These are phyloP conservation scores for Arctopsyche grandis DNA, from an alignment of 1,140 invertebrate genomes.

Conservation along the genomic window DNA sequence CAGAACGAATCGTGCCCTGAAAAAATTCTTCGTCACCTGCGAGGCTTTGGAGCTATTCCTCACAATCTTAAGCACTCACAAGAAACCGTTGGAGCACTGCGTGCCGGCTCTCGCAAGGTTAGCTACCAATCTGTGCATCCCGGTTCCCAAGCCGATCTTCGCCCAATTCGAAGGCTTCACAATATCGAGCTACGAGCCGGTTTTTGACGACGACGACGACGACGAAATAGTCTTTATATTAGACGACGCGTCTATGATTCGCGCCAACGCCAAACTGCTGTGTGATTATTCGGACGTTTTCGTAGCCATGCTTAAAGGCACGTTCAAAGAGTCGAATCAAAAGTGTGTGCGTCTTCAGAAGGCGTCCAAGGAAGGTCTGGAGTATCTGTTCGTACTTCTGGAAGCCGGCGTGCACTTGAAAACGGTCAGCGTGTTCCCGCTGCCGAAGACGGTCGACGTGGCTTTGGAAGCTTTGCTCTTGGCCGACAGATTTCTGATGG, in stretches of 20 bases:
- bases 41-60: constrained; percentile 61
- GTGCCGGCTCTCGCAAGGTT: constrained; percentile 63
- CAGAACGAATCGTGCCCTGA: constrained; percentile 61
- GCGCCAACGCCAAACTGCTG: constrained; percentile 69
- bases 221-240: constrained; percentile 69
- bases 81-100: constrained; percentile 61
- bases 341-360: constrained; percentile 67
- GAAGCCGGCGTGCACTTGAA: constrained; percentile 61
- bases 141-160: constrained; percentile 63
- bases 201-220: constrained; percentile 59
- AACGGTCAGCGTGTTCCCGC: constrained; percentile 60
- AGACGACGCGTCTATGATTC: constrained; percentile 71
- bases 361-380: constrained; percentile 67
- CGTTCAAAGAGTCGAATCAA: constrained; percentile 73
- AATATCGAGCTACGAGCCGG: constrained; percentile 59
- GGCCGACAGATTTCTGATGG: constrained; percentile 73
- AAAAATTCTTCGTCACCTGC: constrained; percentile 63
- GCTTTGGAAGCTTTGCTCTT: constrained; percentile 73
- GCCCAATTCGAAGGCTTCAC: constrained; percentile 60
- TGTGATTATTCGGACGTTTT: constrained; percentile 74
- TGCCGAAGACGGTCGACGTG: constrained; percentile 66
- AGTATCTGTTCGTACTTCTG: constrained; percentile 67
- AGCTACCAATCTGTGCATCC: constrained; percentile 63
- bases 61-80: constrained; percentile 56
- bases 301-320: constrained; percentile 72